Evolutionary conservation across 2,797 vertebrate genomes (phyloP), one percentile per base, ranked within the genome.

Genomic region (Molossus molossus): DNA sequence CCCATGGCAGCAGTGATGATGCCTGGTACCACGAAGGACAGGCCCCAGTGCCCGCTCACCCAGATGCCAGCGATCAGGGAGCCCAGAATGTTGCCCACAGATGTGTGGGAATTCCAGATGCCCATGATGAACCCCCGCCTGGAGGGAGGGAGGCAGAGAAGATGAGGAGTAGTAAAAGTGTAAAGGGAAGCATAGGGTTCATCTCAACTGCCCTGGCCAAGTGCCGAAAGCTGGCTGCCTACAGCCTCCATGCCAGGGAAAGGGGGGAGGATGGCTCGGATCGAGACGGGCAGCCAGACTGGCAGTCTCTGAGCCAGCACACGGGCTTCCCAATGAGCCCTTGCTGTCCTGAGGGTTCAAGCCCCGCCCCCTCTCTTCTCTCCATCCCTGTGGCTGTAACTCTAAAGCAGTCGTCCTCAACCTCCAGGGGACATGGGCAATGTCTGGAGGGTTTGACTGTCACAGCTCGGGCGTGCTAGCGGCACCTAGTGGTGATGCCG

Each of bases 61-160:
- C 99, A 99, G 48, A 86, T 90, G 0, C 99, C 99, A 0, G 99
- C 99, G 0, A 99, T 99, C 94, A 99, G 98, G 0, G 99, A 99
- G 53, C 99, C 99, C 87, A 99, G 60, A 96, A 99, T 99, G 98
- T 99, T 99, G 80, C 99, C 99, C 6, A 99, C 99, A 0, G 99
- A 99, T 0, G 99, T 99, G 98, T 99, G 99, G 0, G 99, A 99
- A 98, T 99, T 99, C 99, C 99, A 99, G 96, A 99, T 98, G 11
- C 99, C 99, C 99, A 99, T 99, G 98, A 99, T 99, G 93, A 99
- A 98, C 0, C 99, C 99, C 62, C 99, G 99, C 94, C 99, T 99
- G 98, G 8, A 0, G 57, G 57, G 62, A 96, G 75, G 62, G 48
- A 18, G 60, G 18, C 18, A 58, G 2, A 11, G 29, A 25, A 53